A percentile compares a stretch with the other conserved stretches of the same genome.
These are phyloP conservation scores for Drosophila kanekoi DNA, from an alignment of 2,888 invertebrate genomes.

Conservation along the genomic window DNA sequence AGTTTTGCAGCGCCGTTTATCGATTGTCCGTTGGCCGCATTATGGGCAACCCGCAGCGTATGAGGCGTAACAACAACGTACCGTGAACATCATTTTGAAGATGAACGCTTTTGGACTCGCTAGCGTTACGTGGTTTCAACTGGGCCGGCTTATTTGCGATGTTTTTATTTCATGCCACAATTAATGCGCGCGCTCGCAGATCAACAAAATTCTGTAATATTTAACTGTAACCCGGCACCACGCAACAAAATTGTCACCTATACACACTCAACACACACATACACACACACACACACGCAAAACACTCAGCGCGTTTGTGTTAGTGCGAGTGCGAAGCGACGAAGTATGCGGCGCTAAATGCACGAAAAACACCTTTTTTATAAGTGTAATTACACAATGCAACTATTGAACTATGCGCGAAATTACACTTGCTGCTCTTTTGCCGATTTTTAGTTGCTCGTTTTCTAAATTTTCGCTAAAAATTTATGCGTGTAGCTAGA, in stretches of 20 bases:
- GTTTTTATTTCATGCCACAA: slow-evolving; percentile 61
- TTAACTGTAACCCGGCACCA: slow-evolving; percentile 79
- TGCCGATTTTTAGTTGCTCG: slow-evolving; percentile 21
- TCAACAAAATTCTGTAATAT: slow-evolving; percentile 62
- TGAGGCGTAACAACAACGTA: slow-evolving; percentile 66
- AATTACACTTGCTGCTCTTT: slow-evolving; percentile 31
- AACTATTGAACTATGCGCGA: slow-evolving; percentile 2
- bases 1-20: slow-evolving; percentile 59
- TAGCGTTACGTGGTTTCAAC: slow-evolving; percentile 51
- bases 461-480: slow-evolving; percentile 54
- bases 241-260: slow-evolving; percentile 72
- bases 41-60: slow-evolving; percentile 39
- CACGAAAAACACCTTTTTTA: slow-evolving; percentile 10
- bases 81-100: slow-evolving; percentile 83
- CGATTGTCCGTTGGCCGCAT: slow-evolving; percentile 59
- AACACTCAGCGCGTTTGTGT: slow-evolving; percentile 37
- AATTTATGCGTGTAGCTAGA: slow-evolving; percentile 64
- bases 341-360: slow-evolving; percentile 28
- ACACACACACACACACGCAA: slow-evolving; percentile 32
- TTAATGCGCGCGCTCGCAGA: slow-evolving; percentile 47
- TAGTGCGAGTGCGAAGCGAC: slow-evolving; percentile 33
- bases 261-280: slow-evolving; percentile 52
- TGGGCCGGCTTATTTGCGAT: slow-evolving; percentile 35
- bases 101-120: slow-evolving; percentile 30
- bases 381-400: slow-evolving; percentile 20